Percentiles rank a stretch among this genome's conserved stretches.
Conservation (phyloP, 1,140 invertebrate genomes). For the Reticulitermes speratus region DNA sequence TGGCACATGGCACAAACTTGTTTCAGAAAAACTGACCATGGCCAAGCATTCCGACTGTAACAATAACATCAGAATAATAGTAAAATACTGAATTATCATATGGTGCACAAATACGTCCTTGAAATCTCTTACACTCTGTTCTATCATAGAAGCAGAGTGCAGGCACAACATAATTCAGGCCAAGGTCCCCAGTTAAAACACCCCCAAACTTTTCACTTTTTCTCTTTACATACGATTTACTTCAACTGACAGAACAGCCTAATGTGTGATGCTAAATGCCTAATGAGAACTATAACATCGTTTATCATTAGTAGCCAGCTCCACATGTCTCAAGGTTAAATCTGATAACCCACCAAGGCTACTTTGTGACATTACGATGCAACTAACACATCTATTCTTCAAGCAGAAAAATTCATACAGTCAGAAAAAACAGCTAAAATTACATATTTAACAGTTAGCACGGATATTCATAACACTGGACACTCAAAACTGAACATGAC, state of each 20-base stretch:
- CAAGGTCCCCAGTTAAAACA: too few relatives aligned
- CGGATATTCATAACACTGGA: too few relatives aligned
- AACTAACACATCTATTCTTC: background rate
- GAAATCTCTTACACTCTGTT: too few relatives aligned
- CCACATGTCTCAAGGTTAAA: constrained; percentile 18
- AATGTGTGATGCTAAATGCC: background rate
- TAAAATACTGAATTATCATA: too few relatives aligned
- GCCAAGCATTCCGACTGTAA: too few relatives aligned
- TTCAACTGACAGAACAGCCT: background rate
- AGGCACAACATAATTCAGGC: too few relatives aligned
- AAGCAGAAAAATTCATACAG: background rate
- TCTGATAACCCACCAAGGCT: background rate
- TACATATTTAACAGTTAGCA: background rate
- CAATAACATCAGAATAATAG: too few relatives aligned
- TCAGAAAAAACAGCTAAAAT: background rate
- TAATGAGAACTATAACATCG: background rate
- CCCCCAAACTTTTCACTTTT: too few relatives aligned
- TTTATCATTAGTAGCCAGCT: background rate
- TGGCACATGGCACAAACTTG: too few relatives aligned
- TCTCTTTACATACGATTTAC: background rate
- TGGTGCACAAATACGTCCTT: too few relatives aligned
- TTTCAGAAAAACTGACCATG: too few relatives aligned
- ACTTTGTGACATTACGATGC: constrained; percentile 6
- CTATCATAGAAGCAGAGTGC: too few relatives aligned
- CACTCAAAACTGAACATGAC: background rate